A percentile compares a stretch with the other conserved stretches of the same genome.
Conservation (phyloP, 92 coral and sea anemone species). For the Paramuricea clavata region DNA sequence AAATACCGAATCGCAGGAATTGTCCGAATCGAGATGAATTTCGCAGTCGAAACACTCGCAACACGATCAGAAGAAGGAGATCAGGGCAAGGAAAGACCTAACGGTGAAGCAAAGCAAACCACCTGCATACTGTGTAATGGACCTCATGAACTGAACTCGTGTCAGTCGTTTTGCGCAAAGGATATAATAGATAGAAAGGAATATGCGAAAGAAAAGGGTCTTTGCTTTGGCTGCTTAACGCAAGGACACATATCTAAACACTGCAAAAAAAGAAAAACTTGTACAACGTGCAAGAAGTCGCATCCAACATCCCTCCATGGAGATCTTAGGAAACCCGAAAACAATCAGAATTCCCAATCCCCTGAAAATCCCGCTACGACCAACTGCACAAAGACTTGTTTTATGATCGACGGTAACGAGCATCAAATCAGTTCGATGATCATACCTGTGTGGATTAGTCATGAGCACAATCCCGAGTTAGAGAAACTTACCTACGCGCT, state of each 20-base stretch:
- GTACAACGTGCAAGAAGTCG: conserved; percentile 50
- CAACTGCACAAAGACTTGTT: conserved; percentile 31
- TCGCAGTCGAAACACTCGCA: conserved; percentile 28
- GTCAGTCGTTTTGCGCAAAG: conserved; percentile 58
- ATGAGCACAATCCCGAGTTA: conserved; percentile 35
- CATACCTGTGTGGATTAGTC: conserved; percentile 69
- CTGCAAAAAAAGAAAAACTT: conserved; percentile 57
- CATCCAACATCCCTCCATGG: conserved; percentile 73
- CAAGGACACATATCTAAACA: conserved; percentile 67
- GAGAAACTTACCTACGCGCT: conserved; percentile 61
- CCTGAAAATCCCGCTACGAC: neutral
- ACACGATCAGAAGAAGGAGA: conserved; percentile 38
- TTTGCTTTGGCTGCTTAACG: conserved; percentile 69
- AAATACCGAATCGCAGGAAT: neutral
- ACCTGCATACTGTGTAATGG: conserved; percentile 54
- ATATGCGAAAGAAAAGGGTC: conserved; percentile 50
- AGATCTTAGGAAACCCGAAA: conserved; percentile 49
- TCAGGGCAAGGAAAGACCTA: too few relatives aligned
- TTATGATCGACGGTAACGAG: neutral
- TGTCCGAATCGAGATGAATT: conserved; percentile 22
- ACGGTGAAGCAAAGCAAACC: too few relatives aligned
- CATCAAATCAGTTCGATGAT: conserved; percentile 61
- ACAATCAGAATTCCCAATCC: too few relatives aligned
- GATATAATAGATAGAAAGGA: conserved; percentile 66
- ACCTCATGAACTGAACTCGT: conserved; percentile 61